Evolutionary conservation across 2,113 vertebrate species (phyloP).

Genomic region (Odobenus rosmarus): DNA sequence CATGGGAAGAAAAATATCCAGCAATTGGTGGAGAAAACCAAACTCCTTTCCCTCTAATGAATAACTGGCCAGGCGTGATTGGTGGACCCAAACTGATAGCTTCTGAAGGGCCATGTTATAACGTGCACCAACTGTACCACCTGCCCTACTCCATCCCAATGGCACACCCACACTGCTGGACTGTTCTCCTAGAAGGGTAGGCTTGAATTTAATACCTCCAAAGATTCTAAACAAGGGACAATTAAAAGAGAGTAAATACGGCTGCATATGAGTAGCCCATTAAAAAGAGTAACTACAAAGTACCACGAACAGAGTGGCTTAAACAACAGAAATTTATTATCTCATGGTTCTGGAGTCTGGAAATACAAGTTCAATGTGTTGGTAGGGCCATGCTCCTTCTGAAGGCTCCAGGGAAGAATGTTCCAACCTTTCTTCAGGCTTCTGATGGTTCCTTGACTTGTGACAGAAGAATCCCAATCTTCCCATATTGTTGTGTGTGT

Average conservation of each 20-base stretch:
- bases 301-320: neutral
- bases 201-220: neutral
- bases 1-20: constrained; percentile 37
- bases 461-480: neutral
- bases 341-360: fast-evolving
- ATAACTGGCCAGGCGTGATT: fast-evolving
- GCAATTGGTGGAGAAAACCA: constrained; percentile 48
- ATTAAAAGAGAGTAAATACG: fast-evolving
- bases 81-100: fast-evolving
- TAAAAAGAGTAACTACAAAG: neutral
- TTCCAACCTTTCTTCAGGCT: fast-evolving
- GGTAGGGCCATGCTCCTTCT: neutral
- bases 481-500: fast-evolving
- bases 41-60: neutral
- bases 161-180: neutral
- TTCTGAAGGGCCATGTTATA: fast-evolving
- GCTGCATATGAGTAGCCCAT: fast-evolving
- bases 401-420: neutral
- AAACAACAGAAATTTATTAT: fast-evolving
- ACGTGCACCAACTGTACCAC: fast-evolving
- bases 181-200: fast-evolving
- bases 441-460: neutral
- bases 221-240: neutral
- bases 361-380: fast-evolving
- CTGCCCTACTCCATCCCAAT: fast-evolving